These are phyloP conservation scores for Hassar affinis DNA, from an alignment of 2,113 vertebrate genomes.

Conservation along the genomic window DNA sequence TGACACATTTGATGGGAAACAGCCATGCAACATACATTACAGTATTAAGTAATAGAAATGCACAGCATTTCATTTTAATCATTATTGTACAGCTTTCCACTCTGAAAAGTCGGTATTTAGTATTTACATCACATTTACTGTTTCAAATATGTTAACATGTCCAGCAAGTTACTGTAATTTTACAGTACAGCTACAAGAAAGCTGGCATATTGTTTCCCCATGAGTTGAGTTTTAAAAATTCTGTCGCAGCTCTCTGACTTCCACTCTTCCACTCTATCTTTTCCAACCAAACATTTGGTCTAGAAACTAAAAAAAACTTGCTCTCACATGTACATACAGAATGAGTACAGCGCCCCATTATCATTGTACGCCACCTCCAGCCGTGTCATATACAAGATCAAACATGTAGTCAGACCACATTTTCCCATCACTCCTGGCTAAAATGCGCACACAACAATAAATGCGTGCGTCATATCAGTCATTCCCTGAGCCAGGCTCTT, in stretches of 20 bases:
- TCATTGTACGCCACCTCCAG: conserved; percentile 30
- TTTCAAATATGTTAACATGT: too few species aligned
- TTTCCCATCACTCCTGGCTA: background rate
- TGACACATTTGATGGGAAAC: too few species aligned
- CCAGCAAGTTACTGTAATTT: too few species aligned
- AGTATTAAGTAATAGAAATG: too few species aligned
- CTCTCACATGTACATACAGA: background rate
- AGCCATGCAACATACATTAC: too few species aligned
- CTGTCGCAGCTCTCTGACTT: background rate
- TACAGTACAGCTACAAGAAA: background rate
- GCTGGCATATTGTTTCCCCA: too few species aligned
- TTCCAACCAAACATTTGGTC: background rate
- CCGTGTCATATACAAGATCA: conserved; percentile 20
- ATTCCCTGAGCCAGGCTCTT: background rate
- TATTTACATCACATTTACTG: too few species aligned
- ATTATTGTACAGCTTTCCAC: too few species aligned
- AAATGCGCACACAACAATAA: conserved; percentile 8
- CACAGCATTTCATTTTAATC: too few species aligned
- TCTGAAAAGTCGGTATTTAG: too few species aligned
- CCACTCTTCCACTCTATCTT: too few species aligned
- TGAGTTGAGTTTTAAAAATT: background rate
- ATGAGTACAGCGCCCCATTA: conserved; percentile 1
- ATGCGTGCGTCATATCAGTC: background rate
- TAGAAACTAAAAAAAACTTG: background rate
- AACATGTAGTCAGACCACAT: conserved; percentile 3